A percentile compares a stretch with the other conserved stretches of the same genome.
phyloP scores from a whole-genome alignment of 1,140 invertebrate species.

The Habropoda laboriosa region DNA sequence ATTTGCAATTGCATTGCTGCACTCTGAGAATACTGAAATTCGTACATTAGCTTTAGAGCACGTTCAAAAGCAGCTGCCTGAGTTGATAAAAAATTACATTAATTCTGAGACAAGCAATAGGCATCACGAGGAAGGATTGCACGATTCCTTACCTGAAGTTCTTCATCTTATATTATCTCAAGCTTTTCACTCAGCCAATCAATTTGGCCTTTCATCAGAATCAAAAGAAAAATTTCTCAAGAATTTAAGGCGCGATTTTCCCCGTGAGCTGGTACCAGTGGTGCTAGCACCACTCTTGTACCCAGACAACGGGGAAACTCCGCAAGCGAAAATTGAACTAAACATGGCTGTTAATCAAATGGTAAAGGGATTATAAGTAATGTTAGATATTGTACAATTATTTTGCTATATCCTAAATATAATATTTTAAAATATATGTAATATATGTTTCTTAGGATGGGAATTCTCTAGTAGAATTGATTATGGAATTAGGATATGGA shows the following conservation, averaged over 20 bases:
- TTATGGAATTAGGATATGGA: conserved; percentile 94
- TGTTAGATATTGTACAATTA: neutral
- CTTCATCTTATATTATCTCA: conserved; percentile 90
- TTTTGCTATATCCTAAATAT: neutral
- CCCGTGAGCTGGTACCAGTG: conserved; percentile 92
- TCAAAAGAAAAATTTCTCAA: conserved; percentile 91
- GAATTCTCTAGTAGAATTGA: conserved; percentile 89
- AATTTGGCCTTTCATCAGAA: conserved; percentile 85
- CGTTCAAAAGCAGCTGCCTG: conserved; percentile 90
- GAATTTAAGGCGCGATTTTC: conserved; percentile 92
- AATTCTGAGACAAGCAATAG: conserved; percentile 87
- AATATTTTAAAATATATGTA: conserved; percentile 15
- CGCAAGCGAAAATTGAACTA: conserved; percentile 84
- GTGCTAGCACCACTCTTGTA: conserved; percentile 94
- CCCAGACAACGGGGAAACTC: conserved; percentile 88
- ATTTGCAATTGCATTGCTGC: conserved; percentile 91
- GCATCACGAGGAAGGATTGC: conserved; percentile 89
- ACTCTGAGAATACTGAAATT: conserved; percentile 90
- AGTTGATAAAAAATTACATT: conserved; percentile 91
- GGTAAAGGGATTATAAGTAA: conserved; percentile 80
- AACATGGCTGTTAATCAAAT: conserved; percentile 83
- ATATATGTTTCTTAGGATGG: conserved; percentile 82
- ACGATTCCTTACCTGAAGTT: conserved; percentile 93
- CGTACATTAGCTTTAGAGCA: conserved; percentile 88
- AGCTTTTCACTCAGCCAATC: conserved; percentile 82